Evolutionary conservation across 2,797 vertebrate genomes (phyloP).

Genomic region (Gouania willdenowi): DNA sequence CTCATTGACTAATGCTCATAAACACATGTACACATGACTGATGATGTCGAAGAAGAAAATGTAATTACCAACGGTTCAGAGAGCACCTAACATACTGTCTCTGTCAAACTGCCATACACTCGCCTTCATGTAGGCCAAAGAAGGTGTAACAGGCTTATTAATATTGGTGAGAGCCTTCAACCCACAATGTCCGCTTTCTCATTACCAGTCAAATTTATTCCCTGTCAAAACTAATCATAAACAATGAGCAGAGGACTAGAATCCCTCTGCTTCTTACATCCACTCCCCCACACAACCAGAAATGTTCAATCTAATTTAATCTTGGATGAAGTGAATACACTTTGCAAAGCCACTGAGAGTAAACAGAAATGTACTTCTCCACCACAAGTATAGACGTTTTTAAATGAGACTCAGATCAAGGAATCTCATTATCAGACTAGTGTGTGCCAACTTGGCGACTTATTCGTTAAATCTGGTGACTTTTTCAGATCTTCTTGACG

Average conservation of each 20-base stretch:
- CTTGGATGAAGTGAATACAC: neutral
- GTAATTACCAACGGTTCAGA: neutral
- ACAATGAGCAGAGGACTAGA: neutral
- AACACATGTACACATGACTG: neutral
- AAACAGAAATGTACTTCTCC: neutral
- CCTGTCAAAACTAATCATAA: slow-evolving; percentile 4
- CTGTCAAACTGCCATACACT: slow-evolving; percentile 3
- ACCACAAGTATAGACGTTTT: neutral
- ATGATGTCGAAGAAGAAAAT: slow-evolving; percentile 1
- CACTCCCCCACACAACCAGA: neutral
- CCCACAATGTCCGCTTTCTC: neutral
- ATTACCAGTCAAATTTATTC: slow-evolving; percentile 6
- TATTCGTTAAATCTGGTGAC: no score
- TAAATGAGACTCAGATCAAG: slow-evolving; percentile 6
- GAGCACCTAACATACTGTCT: neutral
- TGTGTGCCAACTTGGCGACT: no score
- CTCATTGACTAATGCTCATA: no score
- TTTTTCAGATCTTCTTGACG: no score
- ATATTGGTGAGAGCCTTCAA: neutral
- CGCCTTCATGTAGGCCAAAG: neutral
- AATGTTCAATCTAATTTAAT: neutral
- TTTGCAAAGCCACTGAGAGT: neutral
- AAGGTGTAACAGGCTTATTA: neutral
- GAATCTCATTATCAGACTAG: no score
- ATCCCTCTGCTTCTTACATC: neutral